A percentile compares a stretch with the other conserved stretches of the same genome.
Evolutionary conservation across 2,113 vertebrate genomes (phyloP).

Genomic region (Pluvialis apricaria): DNA sequence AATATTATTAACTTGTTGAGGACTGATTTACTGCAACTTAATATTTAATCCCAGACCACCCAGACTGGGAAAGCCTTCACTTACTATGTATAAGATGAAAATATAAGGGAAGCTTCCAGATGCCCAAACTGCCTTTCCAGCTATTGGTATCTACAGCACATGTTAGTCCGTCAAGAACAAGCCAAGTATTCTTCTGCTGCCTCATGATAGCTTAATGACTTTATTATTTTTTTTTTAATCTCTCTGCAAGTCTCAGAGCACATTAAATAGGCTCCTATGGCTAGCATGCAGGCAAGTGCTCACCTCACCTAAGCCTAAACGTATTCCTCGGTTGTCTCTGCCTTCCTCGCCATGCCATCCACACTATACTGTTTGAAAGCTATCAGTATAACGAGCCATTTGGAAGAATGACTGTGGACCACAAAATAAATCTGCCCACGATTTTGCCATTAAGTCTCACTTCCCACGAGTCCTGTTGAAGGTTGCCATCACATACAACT

Average conservation of each 20-base stretch:
- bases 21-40: not conserved
- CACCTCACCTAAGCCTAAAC: not conserved
- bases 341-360: accelerated
- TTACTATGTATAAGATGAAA: not conserved
- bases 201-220: not conserved
- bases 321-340: accelerated
- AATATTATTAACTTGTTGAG: not conserved
- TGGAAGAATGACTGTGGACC: accelerated
- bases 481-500: accelerated
- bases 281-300: not conserved
- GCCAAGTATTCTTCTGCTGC: not conserved
- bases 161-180: too few relatives aligned
- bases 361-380: accelerated
- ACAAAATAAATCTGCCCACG: accelerated
- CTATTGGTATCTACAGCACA: not conserved
- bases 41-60: not conserved
- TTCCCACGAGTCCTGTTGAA: not conserved
- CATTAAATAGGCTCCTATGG: not conserved
- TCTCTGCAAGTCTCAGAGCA: not conserved
- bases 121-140: not conserved
- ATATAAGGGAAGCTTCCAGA: not conserved
- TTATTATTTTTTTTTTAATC: too few relatives aligned
- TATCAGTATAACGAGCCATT: accelerated
- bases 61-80: not conserved
- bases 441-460: accelerated